phyloP scores from a whole-genome alignment of 2,113 vertebrate species.

The Ailuropoda melanoleuca region DNA sequence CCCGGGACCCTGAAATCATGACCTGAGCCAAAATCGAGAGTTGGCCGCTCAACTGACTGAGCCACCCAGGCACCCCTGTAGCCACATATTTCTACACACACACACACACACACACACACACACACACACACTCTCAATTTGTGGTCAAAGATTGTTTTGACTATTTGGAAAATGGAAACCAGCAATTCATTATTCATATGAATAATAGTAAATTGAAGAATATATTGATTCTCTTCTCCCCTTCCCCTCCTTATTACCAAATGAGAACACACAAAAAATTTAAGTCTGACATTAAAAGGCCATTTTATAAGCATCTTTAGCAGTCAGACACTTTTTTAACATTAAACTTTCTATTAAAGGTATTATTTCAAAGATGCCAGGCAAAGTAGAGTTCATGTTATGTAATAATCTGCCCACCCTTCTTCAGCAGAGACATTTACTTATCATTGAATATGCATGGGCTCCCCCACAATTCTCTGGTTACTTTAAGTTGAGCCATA shows the following conservation, averaged over 20 bases:
- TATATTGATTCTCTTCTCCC: background rate
- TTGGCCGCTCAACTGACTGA: background rate
- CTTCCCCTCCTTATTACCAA: slow-evolving; percentile 39
- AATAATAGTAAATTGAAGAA: slow-evolving; percentile 48
- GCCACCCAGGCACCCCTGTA: background rate
- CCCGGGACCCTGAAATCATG: background rate
- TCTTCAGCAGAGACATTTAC: background rate
- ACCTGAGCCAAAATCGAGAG: background rate
- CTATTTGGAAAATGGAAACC: slow-evolving; percentile 32
- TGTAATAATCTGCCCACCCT: background rate
- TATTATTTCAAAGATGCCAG: slow-evolving; percentile 40
- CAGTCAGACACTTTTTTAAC: slow-evolving; percentile 10
- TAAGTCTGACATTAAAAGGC: slow-evolving; percentile 17
- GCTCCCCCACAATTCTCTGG: background rate
- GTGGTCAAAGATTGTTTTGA: slow-evolving; percentile 22
- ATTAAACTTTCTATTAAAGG: slow-evolving; percentile 43
- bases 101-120: background rate
- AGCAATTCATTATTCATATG: slow-evolving; percentile 28
- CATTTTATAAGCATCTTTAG: slow-evolving; percentile 46
- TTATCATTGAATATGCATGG: background rate
- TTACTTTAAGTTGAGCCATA: background rate
- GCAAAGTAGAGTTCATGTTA: background rate
- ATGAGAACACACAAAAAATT: slow-evolving; percentile 27
- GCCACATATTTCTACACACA: background rate
- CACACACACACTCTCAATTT: background rate